A percentile compares a stretch with the other conserved stretches of the same genome.
Conservation (phyloP, 2,113 vertebrate species). For the Psilopogon haemacephalus region DNA sequence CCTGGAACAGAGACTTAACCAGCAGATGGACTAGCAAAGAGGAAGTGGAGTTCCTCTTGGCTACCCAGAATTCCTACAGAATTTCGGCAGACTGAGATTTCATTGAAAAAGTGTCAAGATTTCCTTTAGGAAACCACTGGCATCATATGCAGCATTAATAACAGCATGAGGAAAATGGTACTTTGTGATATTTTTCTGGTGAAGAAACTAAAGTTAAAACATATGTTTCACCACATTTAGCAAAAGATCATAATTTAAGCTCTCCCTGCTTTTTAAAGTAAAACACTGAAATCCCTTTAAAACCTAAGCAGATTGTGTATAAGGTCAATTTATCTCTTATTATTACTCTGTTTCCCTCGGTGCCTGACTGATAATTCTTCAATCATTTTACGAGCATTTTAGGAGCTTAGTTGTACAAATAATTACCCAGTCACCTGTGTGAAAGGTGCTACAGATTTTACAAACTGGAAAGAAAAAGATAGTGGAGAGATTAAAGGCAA, state of each 20-base stretch:
- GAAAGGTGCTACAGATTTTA: not conserved
- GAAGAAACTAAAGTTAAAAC: not conserved
- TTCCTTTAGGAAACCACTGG: not conserved
- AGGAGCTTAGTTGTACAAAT: not conserved
- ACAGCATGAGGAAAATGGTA: not conserved
- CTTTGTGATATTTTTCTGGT: not conserved
- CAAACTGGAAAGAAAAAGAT: not conserved
- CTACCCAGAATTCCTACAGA: not conserved
- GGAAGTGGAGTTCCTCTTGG: not conserved
- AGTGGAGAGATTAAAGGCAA: not conserved
- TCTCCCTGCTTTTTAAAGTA: not conserved
- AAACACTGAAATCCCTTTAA: not conserved
- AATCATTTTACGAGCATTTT: not conserved
- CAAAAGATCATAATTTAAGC: not conserved
- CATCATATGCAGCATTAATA: not conserved
- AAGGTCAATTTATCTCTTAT: not conserved
- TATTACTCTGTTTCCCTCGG: not conserved
- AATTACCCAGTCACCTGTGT: not conserved
- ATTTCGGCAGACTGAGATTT: not conserved
- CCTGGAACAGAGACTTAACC: not conserved
- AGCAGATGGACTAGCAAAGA: not conserved
- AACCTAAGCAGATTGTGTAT: not conserved
- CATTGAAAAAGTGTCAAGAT: not conserved
- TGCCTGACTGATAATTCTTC: not conserved
- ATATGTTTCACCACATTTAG: not conserved